A percentile compares a stretch with the other conserved stretches of the same genome.
Conservation (phyloP, 1,140 invertebrate genomes). For the Aradophagus sp. region DNA sequence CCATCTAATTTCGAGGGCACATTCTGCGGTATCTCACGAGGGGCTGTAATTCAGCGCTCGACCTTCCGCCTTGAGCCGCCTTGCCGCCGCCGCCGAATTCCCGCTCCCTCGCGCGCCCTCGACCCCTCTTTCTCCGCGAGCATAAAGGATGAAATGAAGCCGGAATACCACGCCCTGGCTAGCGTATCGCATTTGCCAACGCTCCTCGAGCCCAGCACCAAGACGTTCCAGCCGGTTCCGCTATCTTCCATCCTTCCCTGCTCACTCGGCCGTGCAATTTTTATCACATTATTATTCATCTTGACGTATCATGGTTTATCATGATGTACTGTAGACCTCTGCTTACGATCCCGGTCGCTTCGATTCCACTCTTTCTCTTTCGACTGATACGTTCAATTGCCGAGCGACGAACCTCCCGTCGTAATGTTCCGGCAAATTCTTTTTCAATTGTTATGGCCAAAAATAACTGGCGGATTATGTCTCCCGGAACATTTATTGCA, state of each 20-base stretch:
- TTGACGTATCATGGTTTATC: conserved; percentile 45
- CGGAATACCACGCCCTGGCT: conserved; percentile 67
- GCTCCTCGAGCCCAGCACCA: conserved; percentile 43
- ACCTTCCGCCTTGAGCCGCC: conserved; percentile 46
- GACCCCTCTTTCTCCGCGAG: conserved; percentile 31
- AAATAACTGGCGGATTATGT: too few species aligned
- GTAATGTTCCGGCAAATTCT: too few species aligned
- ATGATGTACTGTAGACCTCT: too few species aligned
- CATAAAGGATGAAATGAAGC: conserved; percentile 67
- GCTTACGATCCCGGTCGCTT: too few species aligned
- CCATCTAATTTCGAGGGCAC: conserved; percentile 74
- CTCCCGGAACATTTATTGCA: too few species aligned
- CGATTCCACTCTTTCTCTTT: conserved; percentile 4
- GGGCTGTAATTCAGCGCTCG: conserved; percentile 71
- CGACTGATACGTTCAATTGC: conserved; percentile 5
- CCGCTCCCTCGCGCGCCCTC: conserved; percentile 13
- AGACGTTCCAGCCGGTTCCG: conserved; percentile 48
- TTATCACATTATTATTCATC: conserved; percentile 49
- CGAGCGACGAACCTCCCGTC: too few species aligned
- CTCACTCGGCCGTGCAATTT: conserved; percentile 49
- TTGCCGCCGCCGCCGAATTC: conserved; percentile 35
- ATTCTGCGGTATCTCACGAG: conserved; percentile 74
- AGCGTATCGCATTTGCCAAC: conserved; percentile 55
- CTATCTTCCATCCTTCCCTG: conserved; percentile 38
- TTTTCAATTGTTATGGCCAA: too few species aligned